Conservation (phyloP, 1,140 invertebrate species). For the Rhagoletis pomonella region DNA sequence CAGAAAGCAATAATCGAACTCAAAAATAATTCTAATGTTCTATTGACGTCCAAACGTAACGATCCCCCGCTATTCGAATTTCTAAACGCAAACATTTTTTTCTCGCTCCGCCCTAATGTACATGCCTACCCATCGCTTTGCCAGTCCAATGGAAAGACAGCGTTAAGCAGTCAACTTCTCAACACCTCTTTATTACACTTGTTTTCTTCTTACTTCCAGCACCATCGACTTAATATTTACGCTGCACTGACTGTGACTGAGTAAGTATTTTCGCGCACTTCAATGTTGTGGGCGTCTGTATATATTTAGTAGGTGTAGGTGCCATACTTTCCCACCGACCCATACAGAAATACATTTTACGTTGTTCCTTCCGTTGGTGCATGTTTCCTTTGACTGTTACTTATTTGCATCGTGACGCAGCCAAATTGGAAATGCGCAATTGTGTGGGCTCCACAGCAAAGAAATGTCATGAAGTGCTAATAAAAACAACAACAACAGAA, state of each 20-base stretch:
- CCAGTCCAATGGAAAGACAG: background rate
- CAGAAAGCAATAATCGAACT: too few species aligned
- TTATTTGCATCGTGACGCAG: background rate
- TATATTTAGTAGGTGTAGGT: background rate
- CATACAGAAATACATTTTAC: background rate
- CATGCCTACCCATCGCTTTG: too few species aligned
- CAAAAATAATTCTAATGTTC: too few species aligned
- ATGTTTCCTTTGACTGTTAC: background rate
- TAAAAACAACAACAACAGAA: constrained; percentile 10
- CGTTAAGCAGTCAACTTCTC: background rate
- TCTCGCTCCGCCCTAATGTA: background rate
- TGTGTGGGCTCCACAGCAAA: background rate
- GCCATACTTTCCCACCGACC: too few species aligned
- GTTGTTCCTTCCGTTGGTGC: background rate
- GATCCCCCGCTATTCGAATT: too few species aligned
- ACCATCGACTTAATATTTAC: too few species aligned
- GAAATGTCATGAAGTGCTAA: background rate
- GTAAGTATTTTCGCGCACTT: too few species aligned
- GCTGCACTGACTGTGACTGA: too few species aligned
- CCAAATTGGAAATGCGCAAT: background rate
- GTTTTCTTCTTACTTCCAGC: too few species aligned
- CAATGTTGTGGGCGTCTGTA: too few species aligned
- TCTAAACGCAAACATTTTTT: background rate
- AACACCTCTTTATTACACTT: background rate
- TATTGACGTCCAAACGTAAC: too few species aligned